These are phyloP conservation scores for Egretta garzetta DNA, from an alignment of 2,113 vertebrate species.

Conservation along the genomic window DNA sequence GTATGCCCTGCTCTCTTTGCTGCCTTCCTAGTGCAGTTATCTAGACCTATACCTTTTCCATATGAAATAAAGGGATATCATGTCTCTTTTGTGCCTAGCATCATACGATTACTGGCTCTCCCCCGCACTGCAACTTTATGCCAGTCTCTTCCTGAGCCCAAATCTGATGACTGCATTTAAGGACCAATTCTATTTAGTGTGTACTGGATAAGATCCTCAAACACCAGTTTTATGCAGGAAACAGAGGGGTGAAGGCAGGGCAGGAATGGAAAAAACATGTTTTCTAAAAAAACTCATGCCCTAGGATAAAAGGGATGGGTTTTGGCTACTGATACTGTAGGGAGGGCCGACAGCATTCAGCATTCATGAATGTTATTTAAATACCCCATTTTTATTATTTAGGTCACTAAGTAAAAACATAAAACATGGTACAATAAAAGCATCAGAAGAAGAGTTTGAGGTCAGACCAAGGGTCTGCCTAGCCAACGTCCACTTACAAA, in stretches of 20 bases:
- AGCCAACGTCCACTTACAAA: background rate
- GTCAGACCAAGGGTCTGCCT: background rate
- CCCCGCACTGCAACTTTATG: background rate
- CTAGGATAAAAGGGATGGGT: background rate
- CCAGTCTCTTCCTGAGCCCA: background rate
- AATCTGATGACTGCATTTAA: background rate
- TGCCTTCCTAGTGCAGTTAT: background rate
- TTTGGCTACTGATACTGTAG: background rate
- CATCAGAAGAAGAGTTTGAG: background rate
- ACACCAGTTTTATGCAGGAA: background rate
- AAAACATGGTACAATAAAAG: background rate
- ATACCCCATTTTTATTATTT: background rate
- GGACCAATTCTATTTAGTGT: background rate
- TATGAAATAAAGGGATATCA: background rate
- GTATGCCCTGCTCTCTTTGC: background rate
- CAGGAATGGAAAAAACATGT: accelerated
- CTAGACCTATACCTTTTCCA: background rate
- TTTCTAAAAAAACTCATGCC: background rate
- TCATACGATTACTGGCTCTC: accelerated
- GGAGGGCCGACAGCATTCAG: background rate
- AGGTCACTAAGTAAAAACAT: background rate
- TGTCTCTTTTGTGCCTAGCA: background rate
- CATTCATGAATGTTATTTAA: background rate
- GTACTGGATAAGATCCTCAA: background rate
- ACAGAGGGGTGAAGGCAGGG: background rate